Conservation (phyloP, 1,140 invertebrate genomes). For the Ceratina japonica region DNA sequence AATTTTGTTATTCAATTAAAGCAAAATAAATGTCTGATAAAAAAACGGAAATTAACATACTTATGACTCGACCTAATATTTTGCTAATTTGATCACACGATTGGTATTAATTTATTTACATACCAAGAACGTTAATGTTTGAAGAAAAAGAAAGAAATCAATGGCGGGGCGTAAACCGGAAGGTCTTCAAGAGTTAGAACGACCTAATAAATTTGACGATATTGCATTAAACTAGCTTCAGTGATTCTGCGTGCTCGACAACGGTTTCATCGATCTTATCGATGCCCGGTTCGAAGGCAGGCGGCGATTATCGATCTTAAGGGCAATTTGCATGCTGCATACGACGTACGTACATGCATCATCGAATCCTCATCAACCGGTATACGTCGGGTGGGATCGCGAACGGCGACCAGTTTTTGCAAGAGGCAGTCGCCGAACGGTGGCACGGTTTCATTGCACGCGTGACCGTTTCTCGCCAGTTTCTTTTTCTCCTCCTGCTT, state of each 20-base stretch:
- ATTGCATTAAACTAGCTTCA: constrained; percentile 15
- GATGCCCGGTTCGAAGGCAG: constrained; percentile 6
- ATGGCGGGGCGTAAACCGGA: too few relatives aligned
- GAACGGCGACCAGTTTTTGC: constrained; percentile 54
- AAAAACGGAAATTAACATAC: too few relatives aligned
- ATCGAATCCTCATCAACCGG: constrained; percentile 45
- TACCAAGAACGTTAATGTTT: too few relatives aligned
- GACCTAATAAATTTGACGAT: constrained; percentile 31
- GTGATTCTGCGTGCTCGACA: background rate
- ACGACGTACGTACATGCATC: constrained; percentile 39
- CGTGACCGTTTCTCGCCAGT: constrained; percentile 32
- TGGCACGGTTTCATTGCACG: constrained; percentile 48
- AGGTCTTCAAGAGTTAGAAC: constrained; percentile 7
- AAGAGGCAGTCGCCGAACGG: constrained; percentile 18
- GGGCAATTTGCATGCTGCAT: constrained; percentile 33
- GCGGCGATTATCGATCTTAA: constrained; percentile 35
- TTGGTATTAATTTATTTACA: too few relatives aligned
- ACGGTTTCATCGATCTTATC: constrained; percentile 22
- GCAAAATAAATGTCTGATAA: too few relatives aligned
- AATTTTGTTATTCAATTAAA: too few relatives aligned
- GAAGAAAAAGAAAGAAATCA: too few relatives aligned
- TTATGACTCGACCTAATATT: too few relatives aligned
- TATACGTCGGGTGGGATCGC: background rate
- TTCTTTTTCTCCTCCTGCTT: background rate
- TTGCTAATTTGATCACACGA: too few relatives aligned